Evolutionary conservation across 2,797 vertebrate genomes (phyloP).

Genomic region (Clarias platycephalus): DNA sequence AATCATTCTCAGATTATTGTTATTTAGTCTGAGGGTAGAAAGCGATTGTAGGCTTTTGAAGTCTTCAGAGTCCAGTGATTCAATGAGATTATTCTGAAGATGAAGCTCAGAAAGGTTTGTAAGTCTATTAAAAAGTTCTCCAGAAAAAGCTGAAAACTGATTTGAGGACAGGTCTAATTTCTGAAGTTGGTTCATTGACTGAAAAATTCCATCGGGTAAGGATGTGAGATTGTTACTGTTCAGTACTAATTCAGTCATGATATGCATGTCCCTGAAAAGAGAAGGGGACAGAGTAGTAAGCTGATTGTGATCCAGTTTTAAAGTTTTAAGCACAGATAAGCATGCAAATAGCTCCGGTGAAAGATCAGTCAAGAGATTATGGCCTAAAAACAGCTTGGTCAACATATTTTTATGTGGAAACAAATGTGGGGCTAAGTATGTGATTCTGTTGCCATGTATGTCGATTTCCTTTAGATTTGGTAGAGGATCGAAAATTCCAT

Average conservation of each 20-base stretch:
- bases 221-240: slow-evolving; percentile 71
- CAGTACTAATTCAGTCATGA: slow-evolving; percentile 67
- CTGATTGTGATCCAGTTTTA: slow-evolving; percentile 71
- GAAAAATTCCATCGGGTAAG: slow-evolving; percentile 72
- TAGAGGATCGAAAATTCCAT: slow-evolving; percentile 71
- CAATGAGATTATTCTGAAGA: slow-evolving; percentile 68
- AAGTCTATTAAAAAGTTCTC: slow-evolving; percentile 70
- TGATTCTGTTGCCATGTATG: slow-evolving; percentile 69
- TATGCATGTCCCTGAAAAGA: slow-evolving; percentile 69
- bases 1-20: slow-evolving; percentile 62
- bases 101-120: slow-evolving; percentile 72
- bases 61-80: slow-evolving; percentile 57
- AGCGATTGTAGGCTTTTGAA: slow-evolving; percentile 69
- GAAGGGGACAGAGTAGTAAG: slow-evolving; percentile 66
- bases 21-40: slow-evolving; percentile 65
- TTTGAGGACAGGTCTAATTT: slow-evolving; percentile 76
- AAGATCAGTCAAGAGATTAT: slow-evolving; percentile 71
- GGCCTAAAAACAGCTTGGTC: slow-evolving; percentile 69
- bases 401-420: slow-evolving; percentile 73
- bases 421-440: slow-evolving; percentile 64
- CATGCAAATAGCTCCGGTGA: slow-evolving; percentile 70
- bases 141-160: slow-evolving; percentile 64
- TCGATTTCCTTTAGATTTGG: slow-evolving; percentile 69
- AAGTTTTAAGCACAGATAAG: slow-evolving; percentile 67
- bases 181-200: slow-evolving; percentile 66